phyloP scores from a whole-genome alignment of 2,888 invertebrate genomes.

The Pollenia griseotomentosa region DNA sequence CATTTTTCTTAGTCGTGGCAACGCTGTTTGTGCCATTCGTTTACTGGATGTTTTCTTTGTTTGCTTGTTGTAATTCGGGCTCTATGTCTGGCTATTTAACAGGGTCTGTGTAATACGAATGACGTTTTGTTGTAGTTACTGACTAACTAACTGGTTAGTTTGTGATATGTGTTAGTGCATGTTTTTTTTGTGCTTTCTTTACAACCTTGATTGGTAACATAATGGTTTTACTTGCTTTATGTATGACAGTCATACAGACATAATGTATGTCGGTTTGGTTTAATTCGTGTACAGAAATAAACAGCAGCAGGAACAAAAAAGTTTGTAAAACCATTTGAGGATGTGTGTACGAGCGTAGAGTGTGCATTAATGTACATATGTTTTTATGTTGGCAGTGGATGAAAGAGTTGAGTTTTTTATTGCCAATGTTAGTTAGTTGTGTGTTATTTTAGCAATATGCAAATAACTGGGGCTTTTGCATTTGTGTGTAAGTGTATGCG shows the following conservation, averaged over 20 bases:
- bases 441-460: constrained; percentile 65
- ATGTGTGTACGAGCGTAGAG: constrained; percentile 13
- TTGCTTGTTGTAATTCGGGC: background rate
- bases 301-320: constrained; percentile 33
- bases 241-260: constrained; percentile 63
- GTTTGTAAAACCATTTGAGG: constrained; percentile 51
- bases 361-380: background rate
- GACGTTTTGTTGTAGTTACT: constrained; percentile 7
- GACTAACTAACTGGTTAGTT: constrained; percentile 37
- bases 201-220: constrained; percentile 72
- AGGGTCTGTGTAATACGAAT: background rate
- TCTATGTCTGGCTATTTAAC: constrained; percentile 9
- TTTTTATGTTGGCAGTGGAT: constrained; percentile 31
- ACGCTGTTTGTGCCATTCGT: background rate
- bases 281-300: constrained; percentile 25
- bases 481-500: constrained; percentile 9
- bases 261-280: constrained; percentile 57
- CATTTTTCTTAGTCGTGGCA: too few species aligned
- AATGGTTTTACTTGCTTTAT: constrained; percentile 69
- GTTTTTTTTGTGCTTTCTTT: constrained; percentile 33
- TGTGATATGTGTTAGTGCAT: constrained; percentile 13
- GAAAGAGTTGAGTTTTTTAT: constrained; percentile 46
- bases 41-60: background rate
- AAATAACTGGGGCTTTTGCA: constrained; percentile 66
- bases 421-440: constrained; percentile 9